Base-by-base conservation (phyloP, 1,140 invertebrate species). In the Calliopsis andreniformis region DNA sequence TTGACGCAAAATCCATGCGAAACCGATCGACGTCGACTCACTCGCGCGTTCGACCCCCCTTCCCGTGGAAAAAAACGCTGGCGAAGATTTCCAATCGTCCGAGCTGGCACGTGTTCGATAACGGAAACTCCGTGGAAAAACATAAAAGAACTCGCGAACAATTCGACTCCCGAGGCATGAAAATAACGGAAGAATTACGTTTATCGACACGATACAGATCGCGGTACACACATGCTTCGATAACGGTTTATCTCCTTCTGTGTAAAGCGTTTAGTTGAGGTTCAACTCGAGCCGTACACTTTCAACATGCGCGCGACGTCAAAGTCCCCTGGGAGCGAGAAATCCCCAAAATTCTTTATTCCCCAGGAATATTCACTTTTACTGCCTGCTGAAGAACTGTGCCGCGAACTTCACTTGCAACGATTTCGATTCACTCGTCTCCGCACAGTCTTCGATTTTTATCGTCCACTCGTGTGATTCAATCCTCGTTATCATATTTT, bases 201-300 rank as follows among this genome's bases (percentile, higher is more conserved):
- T 75, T 75, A 75, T 75, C 71, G 71, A 55, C 45, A 47, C 63
- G 71, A 75, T 75, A 75, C 51, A 75, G 51, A 75, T 75, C 71
- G 63, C 71, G 63, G 53, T 56, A 75, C 71, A 39, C 63, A 67
- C 62, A 45, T 32, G 20, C 71, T 45, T 56, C 42, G 71, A 75
- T 75, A 67, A 67, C 71, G 30, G 62, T 64, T 73, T 75, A 67
- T 75, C 63, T 67, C 39, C 28, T 35, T 30, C n/a, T 32, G 39
- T 30, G 16, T 42, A 53, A 30, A 18, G 42, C 66, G 66, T 56
- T 55, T 14, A 43, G 14, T 59, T 14, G 55, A 47, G 23, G 18
- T 47, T 53, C 35, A 23, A 23, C 18, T 18, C 45, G 20, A 14
- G 12, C 2, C 30, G 18, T 30, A 30, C 51, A 68, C 30, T 64